Percentiles rank a stretch among this genome's conserved stretches.
phyloP scores from a whole-genome alignment of 1,140 invertebrate genomes.

The Kradibia gibbosae region DNA sequence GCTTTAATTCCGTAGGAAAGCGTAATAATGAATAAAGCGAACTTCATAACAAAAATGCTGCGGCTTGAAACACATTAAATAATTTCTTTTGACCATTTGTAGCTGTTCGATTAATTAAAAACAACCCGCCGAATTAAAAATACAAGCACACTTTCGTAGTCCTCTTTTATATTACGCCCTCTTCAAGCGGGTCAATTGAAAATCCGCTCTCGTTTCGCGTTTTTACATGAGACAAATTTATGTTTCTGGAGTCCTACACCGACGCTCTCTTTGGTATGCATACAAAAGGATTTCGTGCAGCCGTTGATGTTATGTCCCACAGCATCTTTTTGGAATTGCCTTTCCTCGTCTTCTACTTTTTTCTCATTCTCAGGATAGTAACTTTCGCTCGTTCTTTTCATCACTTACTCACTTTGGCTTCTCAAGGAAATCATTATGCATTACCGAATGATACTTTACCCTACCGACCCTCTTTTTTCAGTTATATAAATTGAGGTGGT shows the following conservation, averaged over 20 bases:
- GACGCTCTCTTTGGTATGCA: not conserved
- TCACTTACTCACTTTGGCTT: constrained; percentile 11
- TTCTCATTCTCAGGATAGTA: not conserved
- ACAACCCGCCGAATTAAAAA: not conserved
- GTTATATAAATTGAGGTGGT: constrained; percentile 22
- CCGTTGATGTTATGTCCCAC: constrained; percentile 14
- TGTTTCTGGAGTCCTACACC: not conserved
- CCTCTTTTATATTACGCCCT: not conserved
- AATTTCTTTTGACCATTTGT: too few species aligned
- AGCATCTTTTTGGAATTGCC: constrained; percentile 5
- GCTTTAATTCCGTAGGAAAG: too few species aligned
- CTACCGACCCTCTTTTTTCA: not conserved
- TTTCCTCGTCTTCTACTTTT: not conserved
- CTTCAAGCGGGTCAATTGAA: not conserved
- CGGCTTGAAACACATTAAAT: too few species aligned
- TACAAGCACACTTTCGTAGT: not conserved
- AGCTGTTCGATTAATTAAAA: not conserved
- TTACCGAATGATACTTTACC: not conserved
- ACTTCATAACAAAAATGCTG: too few species aligned
- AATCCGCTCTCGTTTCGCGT: constrained; percentile 11
- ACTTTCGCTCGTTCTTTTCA: constrained; percentile 27
- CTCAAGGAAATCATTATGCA: constrained; percentile 40
- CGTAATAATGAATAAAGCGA: too few species aligned
- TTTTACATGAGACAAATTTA: not conserved
- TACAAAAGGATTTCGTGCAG: constrained; percentile 42